Base-by-base conservation (phyloP, 2,113 vertebrate genomes). In the Entomyzon cyanotis region DNA sequence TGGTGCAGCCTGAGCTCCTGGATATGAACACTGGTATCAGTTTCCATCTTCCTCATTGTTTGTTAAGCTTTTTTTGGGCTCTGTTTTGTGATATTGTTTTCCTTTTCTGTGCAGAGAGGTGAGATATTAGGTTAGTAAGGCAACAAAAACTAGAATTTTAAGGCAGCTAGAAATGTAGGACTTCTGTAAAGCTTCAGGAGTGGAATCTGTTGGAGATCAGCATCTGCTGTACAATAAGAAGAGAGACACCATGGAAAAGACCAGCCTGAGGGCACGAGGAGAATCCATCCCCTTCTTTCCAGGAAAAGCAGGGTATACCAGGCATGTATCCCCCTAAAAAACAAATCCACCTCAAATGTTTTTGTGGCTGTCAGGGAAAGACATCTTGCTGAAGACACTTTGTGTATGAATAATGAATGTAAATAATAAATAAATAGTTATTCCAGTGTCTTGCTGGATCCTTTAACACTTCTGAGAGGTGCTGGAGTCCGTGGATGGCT, bases 1-100 rank as follows among this genome's bases (percentile, higher is more conserved):
- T 9, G n/a, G 23, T 5, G 2, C 31, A 47, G 30, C 37, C 22
- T n/a, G 33, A 62, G 13, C 31, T 30, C 0, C 55, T 33, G 47
- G 7, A 18, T 9, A 2, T 1, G 16, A 33, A 23, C 1, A 0
- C 24, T 22, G 31, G 21, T 68, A 33, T 1, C 15, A 8, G 31
- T 33, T 70, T n/a, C 39, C 16, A 15, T 37, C 49, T 80, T 74
- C 39, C 30, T 59, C 5, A 1, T 15, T 9, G 19, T n/a, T 70
- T 16, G 28, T 19, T 20, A n/a, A 9, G 4, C 21, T 19, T 52
- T 35, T 35, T 46, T 8, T 1, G 16, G 15, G 3, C 7, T 41
- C 12, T 37, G 37, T 15, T 3, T 4, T 20, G 31, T 27, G 42
- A 49, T 33, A 35, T 64, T 50, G 58, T 63, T 53, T 64, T 39